Base-by-base conservation (phyloP, 1,140 invertebrate species). In the Drosophila pachea region DNA sequence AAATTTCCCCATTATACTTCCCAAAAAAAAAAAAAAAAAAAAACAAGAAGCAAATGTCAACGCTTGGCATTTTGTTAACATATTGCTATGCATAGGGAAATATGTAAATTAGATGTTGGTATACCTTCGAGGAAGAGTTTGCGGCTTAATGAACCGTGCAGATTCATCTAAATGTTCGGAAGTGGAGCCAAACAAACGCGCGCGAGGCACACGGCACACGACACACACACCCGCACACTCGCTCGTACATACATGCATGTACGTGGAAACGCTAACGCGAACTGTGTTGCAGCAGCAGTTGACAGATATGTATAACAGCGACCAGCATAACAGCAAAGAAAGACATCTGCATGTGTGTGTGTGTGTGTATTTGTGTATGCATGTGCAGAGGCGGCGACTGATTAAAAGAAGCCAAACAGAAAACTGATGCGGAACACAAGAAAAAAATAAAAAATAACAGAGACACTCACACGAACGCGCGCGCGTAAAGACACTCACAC, bases 371-470 rank as follows among this genome's bases (percentile, higher is more conserved):
- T 22, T 14, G 14, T 43, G 22, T 22, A 22, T 22, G 22, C 22
- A 9, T 43, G 40, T 43, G 4, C 14, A 47, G 47, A 47, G 42
- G 42, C 56, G 56, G 42, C 56, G 47, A 59, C 35, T 16, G 29
- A 47, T 59, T 59, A 59, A 59, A 59, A 59, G 56, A 59, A 59
- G 56, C 56, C 54, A 47, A 32, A 59, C 56, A 48, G 12, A 47
- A 59, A 36, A 48, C 56, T 48, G 42, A 59, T 59, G 43, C 56
- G 56, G 42, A 31, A n/a, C 43, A 35, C 56, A 35, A 40, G 16
- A 35, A 42, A 55, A 40, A 29, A 35, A 11, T 36, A 22, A 22
- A 22, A 22, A 22, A 22, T 22, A 22, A 22, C 1, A 22, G 22
- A 22, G 22, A 22, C 22, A 22, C 22, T 22, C 22, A 22, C 22